Conservation (phyloP, 2,797 vertebrate species). For the Sitta carolinensis region DNA sequence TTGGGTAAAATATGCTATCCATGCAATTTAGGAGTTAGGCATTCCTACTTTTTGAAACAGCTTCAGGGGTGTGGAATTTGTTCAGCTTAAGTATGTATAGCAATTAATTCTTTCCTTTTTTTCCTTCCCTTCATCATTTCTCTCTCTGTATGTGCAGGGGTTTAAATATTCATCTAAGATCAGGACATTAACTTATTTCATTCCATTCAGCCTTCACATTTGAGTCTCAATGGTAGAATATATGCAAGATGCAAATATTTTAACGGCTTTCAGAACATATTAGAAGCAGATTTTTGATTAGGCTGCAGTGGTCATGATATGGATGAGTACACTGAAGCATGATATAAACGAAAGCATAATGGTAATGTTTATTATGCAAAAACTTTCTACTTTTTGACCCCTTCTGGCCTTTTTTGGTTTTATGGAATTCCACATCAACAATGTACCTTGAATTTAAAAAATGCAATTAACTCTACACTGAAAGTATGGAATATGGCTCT, state of each 20-base stretch:
- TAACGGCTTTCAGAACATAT: background rate
- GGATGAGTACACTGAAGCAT: background rate
- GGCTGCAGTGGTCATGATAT: background rate
- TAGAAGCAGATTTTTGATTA: conserved; percentile 12
- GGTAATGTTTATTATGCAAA: background rate
- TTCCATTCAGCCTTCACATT: background rate
- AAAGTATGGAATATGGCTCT: background rate
- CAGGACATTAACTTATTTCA: background rate
- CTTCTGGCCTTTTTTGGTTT: background rate
- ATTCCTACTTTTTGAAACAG: background rate
- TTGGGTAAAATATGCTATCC: background rate
- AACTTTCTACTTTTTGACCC: background rate
- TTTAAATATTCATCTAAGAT: background rate
- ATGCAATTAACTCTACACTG: background rate
- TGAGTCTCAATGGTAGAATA: background rate
- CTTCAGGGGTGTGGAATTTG: background rate
- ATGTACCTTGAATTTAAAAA: background rate
- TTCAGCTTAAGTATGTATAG: background rate
- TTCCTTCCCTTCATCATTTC: background rate
- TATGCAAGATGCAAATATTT: background rate
- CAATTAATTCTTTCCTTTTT: background rate
- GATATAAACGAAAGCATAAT: background rate
- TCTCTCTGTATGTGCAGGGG: background rate
- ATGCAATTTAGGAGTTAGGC: background rate
- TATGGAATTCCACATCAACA: background rate